Evolutionary conservation across 2,888 invertebrate species (phyloP).

Genomic region (Drosophila basisetae): DNA sequence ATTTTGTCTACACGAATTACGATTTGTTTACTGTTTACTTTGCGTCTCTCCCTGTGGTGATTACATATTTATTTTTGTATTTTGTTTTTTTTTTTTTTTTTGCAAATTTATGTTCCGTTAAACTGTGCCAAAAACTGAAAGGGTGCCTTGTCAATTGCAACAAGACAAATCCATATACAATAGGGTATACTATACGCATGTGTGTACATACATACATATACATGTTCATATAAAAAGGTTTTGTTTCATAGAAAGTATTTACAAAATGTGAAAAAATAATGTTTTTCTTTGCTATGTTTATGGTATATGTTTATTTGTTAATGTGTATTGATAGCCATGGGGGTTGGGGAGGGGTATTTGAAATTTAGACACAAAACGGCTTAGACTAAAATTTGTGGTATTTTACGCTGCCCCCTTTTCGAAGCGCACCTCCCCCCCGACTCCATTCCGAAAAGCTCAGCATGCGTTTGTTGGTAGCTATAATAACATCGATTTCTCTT

Average conservation of each 20-base stretch:
- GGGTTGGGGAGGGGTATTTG: not conserved
- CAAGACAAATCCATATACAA: slow-evolving; percentile 7
- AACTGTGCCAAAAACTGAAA: slow-evolving; percentile 22
- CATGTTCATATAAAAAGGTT: slow-evolving; percentile 1
- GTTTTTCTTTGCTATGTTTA: slow-evolving; percentile 10
- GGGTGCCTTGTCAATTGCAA: not conserved
- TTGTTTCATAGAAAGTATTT: slow-evolving; percentile 34
- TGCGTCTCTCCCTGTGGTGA: not conserved
- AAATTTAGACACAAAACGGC: not conserved
- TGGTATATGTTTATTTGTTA: slow-evolving; percentile 1
- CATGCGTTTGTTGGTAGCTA: slow-evolving; percentile 13
- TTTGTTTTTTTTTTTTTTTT: not conserved
- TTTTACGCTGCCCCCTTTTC: not conserved
- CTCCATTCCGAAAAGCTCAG: not conserved
- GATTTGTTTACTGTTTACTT: slow-evolving; percentile 10
- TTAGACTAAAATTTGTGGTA: not conserved
- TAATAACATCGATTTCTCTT: slow-evolving; percentile 14
- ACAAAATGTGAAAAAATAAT: slow-evolving; percentile 31
- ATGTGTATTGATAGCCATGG: slow-evolving; percentile 2
- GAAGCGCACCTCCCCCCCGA: not conserved
- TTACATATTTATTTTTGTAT: not conserved
- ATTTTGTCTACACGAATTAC: slow-evolving; percentile 3
- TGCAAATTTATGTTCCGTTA: not conserved
- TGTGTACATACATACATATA: not conserved
- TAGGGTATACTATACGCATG: not conserved